phyloP scores from a whole-genome alignment of 2,888 invertebrate genomes.

The Bellardia bayeri region DNA sequence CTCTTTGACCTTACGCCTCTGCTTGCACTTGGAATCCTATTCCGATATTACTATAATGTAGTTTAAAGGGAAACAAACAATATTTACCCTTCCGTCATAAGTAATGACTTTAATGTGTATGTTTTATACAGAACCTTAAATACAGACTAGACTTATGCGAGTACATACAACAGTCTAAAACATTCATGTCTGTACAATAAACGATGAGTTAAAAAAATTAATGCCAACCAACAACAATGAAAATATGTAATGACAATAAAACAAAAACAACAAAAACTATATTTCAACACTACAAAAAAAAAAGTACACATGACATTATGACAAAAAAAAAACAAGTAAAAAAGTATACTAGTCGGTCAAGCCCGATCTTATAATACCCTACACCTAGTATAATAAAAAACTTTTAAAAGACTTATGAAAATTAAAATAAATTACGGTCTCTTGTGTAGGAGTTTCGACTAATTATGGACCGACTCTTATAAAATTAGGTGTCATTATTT shows the following conservation, averaged over 20 bases:
- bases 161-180: background rate
- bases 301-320: constrained; percentile 1
- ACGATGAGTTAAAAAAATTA: background rate
- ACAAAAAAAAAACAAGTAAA: background rate
- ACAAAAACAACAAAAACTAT: background rate
- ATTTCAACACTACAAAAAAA: constrained; percentile 1
- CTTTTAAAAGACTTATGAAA: too few relatives aligned
- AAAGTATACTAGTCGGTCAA: too few relatives aligned
- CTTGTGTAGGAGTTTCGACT: too few relatives aligned
- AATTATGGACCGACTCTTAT: too few relatives aligned
- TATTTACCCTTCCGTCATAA: constrained; percentile 33
- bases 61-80: background rate
- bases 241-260: constrained; percentile 4
- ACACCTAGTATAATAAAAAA: too few relatives aligned
- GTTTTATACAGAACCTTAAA: background rate
- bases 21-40: background rate
- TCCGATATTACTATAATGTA: background rate
- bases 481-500: too few relatives aligned
- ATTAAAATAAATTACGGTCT: too few relatives aligned
- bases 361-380: too few relatives aligned
- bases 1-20: background rate
- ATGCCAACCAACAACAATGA: constrained; percentile 8
- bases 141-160: background rate
- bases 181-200: background rate
- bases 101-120: constrained; percentile 27